Percentiles rank a stretch among this genome's conserved stretches.
These are phyloP conservation scores for Oreohelix idahoensis DNA, from an alignment of 1,140 invertebrate species.

Conservation along the genomic window DNA sequence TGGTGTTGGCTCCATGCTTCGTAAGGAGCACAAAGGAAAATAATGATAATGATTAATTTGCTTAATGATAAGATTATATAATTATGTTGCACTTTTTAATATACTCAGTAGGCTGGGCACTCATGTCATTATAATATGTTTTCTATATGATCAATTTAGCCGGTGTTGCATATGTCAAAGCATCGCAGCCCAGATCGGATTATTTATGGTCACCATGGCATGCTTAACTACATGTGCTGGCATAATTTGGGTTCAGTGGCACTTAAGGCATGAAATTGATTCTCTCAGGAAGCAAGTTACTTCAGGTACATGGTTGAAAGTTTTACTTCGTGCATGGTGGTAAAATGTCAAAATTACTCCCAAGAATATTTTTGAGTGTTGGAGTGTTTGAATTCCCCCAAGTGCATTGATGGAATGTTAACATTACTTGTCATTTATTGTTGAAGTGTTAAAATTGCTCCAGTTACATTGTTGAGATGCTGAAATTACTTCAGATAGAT, in stretches of 20 bases:
- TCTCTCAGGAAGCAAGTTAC: not conserved
- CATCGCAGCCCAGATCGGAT: not conserved
- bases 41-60: too few species aligned
- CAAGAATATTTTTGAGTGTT: too few species aligned
- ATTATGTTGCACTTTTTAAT: too few species aligned
- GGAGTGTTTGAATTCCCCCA: too few species aligned
- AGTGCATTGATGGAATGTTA: not conserved
- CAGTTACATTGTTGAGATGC: too few species aligned
- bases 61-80: too few species aligned
- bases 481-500: too few species aligned
- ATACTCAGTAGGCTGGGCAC: too few species aligned
- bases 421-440: not conserved
- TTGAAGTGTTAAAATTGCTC: too few species aligned
- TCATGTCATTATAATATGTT: not conserved
- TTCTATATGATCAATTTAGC: not conserved
- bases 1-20: too few species aligned
- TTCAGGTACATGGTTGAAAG: slow-evolving; percentile 5
- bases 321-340: not conserved
- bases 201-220: slow-evolving; percentile 29
- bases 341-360: not conserved
- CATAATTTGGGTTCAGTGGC: slow-evolving; percentile 34
- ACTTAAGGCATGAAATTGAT: slow-evolving; percentile 27
- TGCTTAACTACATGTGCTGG: slow-evolving; percentile 30
- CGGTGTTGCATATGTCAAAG: slow-evolving; percentile 31
- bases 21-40: too few species aligned